These are phyloP conservation scores for Lerista edwardsae DNA, from an alignment of 2,797 vertebrate genomes.

Conservation along the genomic window DNA sequence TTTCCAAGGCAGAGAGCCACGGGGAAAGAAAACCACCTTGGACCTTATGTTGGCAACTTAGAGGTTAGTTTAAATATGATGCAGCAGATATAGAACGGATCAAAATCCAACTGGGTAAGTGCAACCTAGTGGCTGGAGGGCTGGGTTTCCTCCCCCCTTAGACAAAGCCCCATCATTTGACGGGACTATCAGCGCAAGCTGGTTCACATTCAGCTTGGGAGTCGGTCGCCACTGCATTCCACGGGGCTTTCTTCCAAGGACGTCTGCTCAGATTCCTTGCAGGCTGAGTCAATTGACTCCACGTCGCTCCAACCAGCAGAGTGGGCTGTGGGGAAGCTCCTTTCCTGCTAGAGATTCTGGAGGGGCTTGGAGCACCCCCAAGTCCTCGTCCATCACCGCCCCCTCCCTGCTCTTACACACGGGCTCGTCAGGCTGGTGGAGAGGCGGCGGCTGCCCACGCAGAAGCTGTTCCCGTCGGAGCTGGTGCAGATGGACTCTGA, in stretches of 20 bases:
- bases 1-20: neutral
- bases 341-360: neutral
- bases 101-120: neutral
- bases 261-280: too few species aligned
- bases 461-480: constrained; percentile 34
- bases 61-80: neutral
- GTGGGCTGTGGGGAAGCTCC: neutral
- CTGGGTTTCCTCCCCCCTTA: neutral
- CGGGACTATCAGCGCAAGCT: neutral
- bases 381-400: constrained; percentile 11
- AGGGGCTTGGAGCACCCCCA: constrained; percentile 25
- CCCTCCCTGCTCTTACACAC: constrained; percentile 21
- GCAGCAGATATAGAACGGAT: neutral
- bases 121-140: neutral
- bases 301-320: neutral
- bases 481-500: constrained; percentile 33
- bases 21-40: neutral
- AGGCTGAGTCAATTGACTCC: too few species aligned
- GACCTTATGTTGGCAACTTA: too few species aligned
- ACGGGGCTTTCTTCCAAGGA: too few species aligned
- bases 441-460: constrained; percentile 22
- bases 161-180: neutral
- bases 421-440: constrained; percentile 17
- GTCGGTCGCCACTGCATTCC: too few species aligned
- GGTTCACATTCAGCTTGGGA: too few species aligned